Evolutionary conservation across 2,888 invertebrate species (phyloP).

Genomic region (Tinea trinotella): DNA sequence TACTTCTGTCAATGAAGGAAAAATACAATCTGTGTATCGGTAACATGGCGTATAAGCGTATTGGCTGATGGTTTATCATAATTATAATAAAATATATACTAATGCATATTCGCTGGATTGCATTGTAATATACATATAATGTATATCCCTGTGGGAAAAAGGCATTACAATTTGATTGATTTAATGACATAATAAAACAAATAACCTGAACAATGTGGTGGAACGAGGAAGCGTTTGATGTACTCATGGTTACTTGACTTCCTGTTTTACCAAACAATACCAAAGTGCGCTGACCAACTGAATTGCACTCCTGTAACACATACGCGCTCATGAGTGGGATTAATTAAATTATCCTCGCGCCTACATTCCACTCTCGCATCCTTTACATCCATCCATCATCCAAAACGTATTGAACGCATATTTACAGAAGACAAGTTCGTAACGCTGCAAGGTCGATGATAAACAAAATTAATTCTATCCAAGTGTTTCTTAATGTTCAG

Average conservation of each 20-base stretch:
- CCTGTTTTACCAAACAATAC: constrained; percentile 55
- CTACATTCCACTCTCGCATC: no score
- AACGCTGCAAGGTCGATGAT: constrained; percentile 50
- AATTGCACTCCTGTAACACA: constrained; percentile 52
- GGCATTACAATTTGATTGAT: no score
- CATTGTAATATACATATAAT: no score
- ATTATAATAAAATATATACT: no score
- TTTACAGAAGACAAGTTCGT: constrained; percentile 26
- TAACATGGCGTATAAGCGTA: no score
- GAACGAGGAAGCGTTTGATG: constrained; percentile 50
- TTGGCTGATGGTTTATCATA: no score
- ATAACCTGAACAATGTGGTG: constrained; percentile 23
- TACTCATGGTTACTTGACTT: constrained; percentile 50
- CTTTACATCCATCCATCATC: no score
- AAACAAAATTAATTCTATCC: constrained; percentile 44
- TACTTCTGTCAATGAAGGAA: no score
- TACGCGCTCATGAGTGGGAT: background rate
- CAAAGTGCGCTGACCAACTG: constrained; percentile 48
- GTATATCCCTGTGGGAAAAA: no score
- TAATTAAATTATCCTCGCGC: background rate
- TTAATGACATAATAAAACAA: no score
- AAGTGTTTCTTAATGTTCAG: constrained; percentile 47
- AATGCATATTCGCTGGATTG: no score
- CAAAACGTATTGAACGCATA: background rate
- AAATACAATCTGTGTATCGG: no score